Conservation (phyloP, 1,140 invertebrate species). For the Eciton burchellii region DNA sequence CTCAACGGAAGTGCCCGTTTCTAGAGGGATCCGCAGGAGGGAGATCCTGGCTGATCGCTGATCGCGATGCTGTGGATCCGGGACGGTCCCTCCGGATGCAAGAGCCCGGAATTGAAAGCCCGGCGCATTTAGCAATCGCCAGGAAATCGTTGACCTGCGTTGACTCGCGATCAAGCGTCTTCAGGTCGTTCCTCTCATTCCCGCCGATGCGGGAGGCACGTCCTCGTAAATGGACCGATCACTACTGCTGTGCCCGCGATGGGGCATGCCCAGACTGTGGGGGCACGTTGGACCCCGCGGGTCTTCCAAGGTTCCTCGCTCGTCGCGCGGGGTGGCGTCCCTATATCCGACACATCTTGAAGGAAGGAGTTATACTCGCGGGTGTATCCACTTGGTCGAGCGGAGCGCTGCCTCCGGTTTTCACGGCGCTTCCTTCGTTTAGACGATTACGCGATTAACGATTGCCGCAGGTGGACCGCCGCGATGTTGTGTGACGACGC, state of each 20-base stretch:
- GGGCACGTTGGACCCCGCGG: background rate
- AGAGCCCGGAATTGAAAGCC: background rate
- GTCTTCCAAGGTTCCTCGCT: slow-evolving; percentile 5
- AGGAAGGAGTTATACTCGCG: background rate
- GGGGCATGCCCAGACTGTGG: slow-evolving; percentile 2
- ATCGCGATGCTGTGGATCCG: too few relatives aligned
- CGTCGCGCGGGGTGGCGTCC: slow-evolving; percentile 17
- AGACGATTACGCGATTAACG: slow-evolving; percentile 28
- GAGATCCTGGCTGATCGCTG: too few relatives aligned
- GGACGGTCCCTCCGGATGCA: too few relatives aligned
- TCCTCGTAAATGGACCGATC: slow-evolving; percentile 44
- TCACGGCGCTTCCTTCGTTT: slow-evolving; percentile 3
- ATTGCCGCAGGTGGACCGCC: too few relatives aligned
- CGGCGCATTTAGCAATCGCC: background rate
- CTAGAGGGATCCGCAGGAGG: background rate
- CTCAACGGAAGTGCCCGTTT: background rate
- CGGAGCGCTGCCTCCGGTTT: slow-evolving; percentile 7
- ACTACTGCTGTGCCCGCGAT: too few relatives aligned
- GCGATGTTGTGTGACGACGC: slow-evolving; percentile 45
- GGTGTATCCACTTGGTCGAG: background rate
- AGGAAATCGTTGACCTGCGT: background rate
- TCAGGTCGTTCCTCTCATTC: too few relatives aligned
- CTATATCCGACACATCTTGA: slow-evolving; percentile 58
- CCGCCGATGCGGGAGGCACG: slow-evolving; percentile 58
- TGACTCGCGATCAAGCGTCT: background rate